Evolutionary conservation across 2,113 vertebrate genomes (phyloP), one percentile per base, ranked within the genome.

Genomic region (Illadopsis cleaveri): DNA sequence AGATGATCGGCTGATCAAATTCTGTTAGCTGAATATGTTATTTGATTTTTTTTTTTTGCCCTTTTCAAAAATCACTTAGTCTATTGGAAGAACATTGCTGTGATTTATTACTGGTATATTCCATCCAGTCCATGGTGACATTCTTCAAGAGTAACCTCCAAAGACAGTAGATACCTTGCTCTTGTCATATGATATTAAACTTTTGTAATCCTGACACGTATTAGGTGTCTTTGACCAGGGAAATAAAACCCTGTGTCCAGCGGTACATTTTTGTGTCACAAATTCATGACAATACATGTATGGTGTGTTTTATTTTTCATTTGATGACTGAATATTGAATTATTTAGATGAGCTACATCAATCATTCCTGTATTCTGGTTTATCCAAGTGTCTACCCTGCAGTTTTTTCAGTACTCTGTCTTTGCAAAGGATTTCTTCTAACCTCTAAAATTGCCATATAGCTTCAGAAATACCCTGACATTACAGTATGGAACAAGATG

Each of bases 11-110:
- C 93, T 93, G 90, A 96, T 96, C 94, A 95, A 93, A 94, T 90
- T 87, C 94, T 86, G 51, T 95, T 96, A 97, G 79, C 90, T 80
- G 93, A 88, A 90, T 95, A 90, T 22, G 71, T 80, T 90, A 93
- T 90, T 92, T 95, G 95, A 93, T 93, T 86, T 93, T 94, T 86
- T 93, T 94, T 86, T 92, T 96, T 93, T 95, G 92, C 94, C 93
- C 95, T 97, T 97, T 95, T 97, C 68, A 97, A 97, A 97, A 96
- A 96, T 92, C 95, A 89, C 95, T 97, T 95, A 94, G 85, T 94
- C 95, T 94, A 82, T 94, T 86, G 90, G 58, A 95, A 95, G 93
- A 96, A 80, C 78, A 77, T 69, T 85, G 75, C 84, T 87, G 66
- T 95, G 93, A 97, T 97, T 96, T 96, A 96, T 96, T 88, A 96